Evolutionary conservation across 2,888 invertebrate species (phyloP), one percentile per base, ranked within the genome.

Genomic region (Barypeithes pellucidus): DNA sequence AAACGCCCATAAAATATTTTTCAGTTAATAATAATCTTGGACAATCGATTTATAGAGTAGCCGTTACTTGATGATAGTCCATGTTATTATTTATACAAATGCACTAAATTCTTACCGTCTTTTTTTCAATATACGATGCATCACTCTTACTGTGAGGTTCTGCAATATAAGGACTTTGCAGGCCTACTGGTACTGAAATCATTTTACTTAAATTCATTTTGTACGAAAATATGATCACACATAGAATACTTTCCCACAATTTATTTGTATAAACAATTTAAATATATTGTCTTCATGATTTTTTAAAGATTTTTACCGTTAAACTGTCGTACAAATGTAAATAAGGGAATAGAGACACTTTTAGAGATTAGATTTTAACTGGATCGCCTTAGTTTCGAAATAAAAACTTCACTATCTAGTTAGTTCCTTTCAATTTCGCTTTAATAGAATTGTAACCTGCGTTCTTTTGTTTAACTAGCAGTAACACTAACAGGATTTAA

Each of bases 81-180:
- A 33, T 33, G 8, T 33, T 5, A 33, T 5, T 33, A 33, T 33
- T 4, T 33, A 33, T 33, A 33, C 33, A 33, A 5, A 8, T 33
- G 33, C 4, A 8, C 4, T 5, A 4, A 5, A 5, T 33, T 4
- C 83, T 83, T 78, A 84, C 85, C 47, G 80, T 75, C 74, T 81
- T 84, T 69, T 77, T 80, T 62, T 81, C 81, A 47, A 84, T 82
- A 70, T 89, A 88, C 3, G 91, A 91, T 3, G 92, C 91, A 86
- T 92, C 92, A 76, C 91, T 91, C 77, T 90, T 88, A 33, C 80
- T 81, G 39, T 77, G 73, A 0, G 78, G 68, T 50, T 62, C 72
- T 47, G 77, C 73, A 14, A 78, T 72, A 61, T 78, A 77, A n/a
- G 80, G 79, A 57, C 79, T 79, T 36, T 79, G 75, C n/a, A 80